A percentile compares a stretch with the other conserved stretches of the same genome.
These are phyloP conservation scores for Caloenas nicobarica DNA, from an alignment of 2,113 vertebrate genomes.

Conservation along the genomic window DNA sequence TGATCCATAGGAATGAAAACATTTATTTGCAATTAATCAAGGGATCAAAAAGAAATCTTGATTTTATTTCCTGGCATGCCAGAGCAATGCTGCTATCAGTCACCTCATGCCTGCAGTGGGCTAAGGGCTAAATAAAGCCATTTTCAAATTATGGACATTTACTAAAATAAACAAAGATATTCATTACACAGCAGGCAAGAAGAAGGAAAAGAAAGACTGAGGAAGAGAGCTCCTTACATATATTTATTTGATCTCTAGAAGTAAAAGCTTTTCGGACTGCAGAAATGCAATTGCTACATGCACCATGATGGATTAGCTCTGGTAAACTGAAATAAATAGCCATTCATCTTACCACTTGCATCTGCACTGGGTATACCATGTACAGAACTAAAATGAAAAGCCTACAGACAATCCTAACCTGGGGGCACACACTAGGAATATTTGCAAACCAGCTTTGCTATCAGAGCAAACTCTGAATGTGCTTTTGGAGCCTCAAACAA, in stretches of 20 bases:
- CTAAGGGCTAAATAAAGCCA: conserved; percentile 60
- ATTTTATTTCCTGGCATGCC: background rate
- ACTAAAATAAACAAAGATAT: conserved; percentile 61
- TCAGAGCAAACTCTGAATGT: background rate
- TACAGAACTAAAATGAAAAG: conserved; percentile 42
- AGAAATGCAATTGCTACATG: conserved; percentile 60
- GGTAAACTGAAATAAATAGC: conserved; percentile 66
- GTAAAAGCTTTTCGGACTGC: conserved; percentile 40
- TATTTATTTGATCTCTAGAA: conserved; percentile 67
- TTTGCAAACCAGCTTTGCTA: conserved; percentile 1
- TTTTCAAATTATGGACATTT: conserved; percentile 67
- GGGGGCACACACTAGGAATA: background rate
- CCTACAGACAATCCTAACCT: conserved; percentile 10
- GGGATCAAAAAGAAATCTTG: conserved; percentile 53
- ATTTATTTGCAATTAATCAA: conserved; percentile 61
- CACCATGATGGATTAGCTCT: conserved; percentile 68
- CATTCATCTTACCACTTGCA: conserved; percentile 61
- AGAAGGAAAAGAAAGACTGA: conserved; percentile 17
- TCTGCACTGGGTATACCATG: background rate
- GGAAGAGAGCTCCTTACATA: conserved; percentile 17
- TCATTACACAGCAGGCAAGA: background rate
- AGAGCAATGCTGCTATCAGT: conserved; percentile 32
- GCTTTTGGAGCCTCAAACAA: background rate
- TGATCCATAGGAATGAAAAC: conserved; percentile 47
- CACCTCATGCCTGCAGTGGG: conserved; percentile 46